Conservation (phyloP, 2,797 vertebrate genomes). For the Cyclopterus lumpus region DNA sequence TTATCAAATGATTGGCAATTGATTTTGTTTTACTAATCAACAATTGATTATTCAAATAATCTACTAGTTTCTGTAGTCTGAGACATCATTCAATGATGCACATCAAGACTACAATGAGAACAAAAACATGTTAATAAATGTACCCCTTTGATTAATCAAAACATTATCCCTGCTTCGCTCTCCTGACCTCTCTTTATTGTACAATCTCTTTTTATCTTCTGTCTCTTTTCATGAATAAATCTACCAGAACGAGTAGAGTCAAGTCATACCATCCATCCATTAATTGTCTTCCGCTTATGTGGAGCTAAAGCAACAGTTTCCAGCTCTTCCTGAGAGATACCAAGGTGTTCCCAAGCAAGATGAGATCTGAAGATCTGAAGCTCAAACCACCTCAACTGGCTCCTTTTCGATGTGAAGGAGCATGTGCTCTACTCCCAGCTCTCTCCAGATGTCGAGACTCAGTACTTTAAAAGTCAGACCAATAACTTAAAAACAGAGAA, state of each 20-base stretch:
- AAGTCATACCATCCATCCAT: background rate
- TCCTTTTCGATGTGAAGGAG: too few species aligned
- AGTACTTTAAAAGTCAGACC: too few species aligned
- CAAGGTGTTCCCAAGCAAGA: too few species aligned
- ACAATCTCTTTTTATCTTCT: background rate
- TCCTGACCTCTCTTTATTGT: background rate
- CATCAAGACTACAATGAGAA: background rate
- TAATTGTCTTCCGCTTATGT: too few species aligned
- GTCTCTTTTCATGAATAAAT: too few species aligned
- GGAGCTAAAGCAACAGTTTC: too few species aligned
- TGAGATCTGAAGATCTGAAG: background rate
- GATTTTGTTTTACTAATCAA: too few species aligned
- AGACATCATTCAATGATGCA: background rate
- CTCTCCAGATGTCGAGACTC: background rate
- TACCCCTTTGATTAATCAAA: background rate
- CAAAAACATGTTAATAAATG: background rate
- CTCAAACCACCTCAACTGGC: background rate
- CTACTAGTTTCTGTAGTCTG: too few species aligned
- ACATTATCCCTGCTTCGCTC: background rate
- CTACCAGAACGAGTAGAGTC: too few species aligned
- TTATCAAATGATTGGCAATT: too few species aligned
- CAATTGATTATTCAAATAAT: too few species aligned
- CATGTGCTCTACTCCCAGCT: background rate
- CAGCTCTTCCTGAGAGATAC: too few species aligned
- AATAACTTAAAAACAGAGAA: background rate